Conservation (phyloP, 2,888 invertebrate genomes). For the Oscheius sp. region DNA sequence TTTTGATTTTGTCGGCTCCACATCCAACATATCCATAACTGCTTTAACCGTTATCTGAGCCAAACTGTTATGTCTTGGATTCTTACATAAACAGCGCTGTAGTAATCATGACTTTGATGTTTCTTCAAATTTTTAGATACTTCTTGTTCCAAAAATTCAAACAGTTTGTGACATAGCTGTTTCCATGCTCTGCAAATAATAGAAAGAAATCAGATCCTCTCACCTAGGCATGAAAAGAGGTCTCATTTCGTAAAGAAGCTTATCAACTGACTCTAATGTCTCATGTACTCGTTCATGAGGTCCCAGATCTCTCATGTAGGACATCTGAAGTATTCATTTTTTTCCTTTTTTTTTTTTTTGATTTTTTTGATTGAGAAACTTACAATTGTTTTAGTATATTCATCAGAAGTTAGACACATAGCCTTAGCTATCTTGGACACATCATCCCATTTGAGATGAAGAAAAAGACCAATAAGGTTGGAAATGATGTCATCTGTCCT, state of each 20-base stretch:
- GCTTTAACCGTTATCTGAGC: conserved; percentile 23
- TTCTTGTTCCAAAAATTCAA: conserved; percentile 32
- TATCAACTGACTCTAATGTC: conserved; percentile 39
- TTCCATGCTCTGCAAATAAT: conserved; percentile 45
- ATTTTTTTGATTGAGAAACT: not conserved
- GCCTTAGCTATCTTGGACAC: conserved; percentile 16
- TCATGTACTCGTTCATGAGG: conserved; percentile 38
- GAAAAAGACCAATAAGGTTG: not conserved
- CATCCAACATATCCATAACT: conserved; percentile 26
- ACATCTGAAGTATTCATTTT: conserved; percentile 27
- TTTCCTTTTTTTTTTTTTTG: no score
- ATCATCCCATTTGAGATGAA: not conserved
- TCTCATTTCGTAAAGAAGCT: conserved; percentile 37
- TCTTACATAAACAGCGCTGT: conserved; percentile 46
- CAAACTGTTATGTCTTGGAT: no score
- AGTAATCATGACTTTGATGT: conserved; percentile 44
- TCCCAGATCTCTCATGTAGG: conserved; percentile 43
- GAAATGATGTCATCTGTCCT: conserved; percentile 16
- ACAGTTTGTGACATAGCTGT: conserved; percentile 13
- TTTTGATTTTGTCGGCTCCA: conserved; percentile 1
- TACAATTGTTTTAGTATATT: conserved; percentile 29
- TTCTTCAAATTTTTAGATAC: conserved; percentile 34
- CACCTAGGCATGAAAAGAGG: conserved; percentile 41
- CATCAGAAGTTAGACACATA: conserved; percentile 20
- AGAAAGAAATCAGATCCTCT: no score